These are phyloP conservation scores for Agonum fuliginosum DNA, from an alignment of 2,888 invertebrate species.

Conservation along the genomic window DNA sequence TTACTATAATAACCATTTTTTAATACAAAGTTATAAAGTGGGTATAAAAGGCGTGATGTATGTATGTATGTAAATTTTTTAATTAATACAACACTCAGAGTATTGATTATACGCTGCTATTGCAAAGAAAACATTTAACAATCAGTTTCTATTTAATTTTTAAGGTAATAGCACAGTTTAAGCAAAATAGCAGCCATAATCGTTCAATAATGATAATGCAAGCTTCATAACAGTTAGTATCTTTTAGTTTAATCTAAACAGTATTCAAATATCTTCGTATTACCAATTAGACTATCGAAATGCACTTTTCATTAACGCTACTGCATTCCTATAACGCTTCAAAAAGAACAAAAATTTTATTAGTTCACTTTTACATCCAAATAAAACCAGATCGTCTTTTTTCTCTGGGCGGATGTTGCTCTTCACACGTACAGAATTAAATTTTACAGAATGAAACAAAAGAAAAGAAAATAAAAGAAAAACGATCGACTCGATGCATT, in stretches of 20 bases:
- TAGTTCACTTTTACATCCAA: conserved; percentile 46
- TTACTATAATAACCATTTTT: too few relatives aligned
- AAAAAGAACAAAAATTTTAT: conserved; percentile 36
- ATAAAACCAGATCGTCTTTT: conserved; percentile 31
- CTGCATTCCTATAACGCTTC: background rate
- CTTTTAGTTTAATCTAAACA: conserved; percentile 8
- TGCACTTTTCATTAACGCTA: conserved; percentile 29
- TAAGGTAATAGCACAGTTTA: too few relatives aligned
- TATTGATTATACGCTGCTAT: too few relatives aligned
- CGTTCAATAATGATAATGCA: too few relatives aligned
- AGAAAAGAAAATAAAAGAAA: conserved; percentile 40
- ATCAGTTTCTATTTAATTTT: too few relatives aligned
- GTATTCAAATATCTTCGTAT: conserved; percentile 12
- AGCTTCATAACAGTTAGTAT: conserved; percentile 12
- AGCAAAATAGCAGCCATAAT: too few relatives aligned
- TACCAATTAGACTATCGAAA: conserved; percentile 11
- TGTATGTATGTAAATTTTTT: too few relatives aligned
- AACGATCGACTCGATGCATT: conserved; percentile 51
- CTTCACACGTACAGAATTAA: conserved; percentile 54
- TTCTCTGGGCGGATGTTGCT: conserved; percentile 50
- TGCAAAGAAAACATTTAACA: too few relatives aligned
- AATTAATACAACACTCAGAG: too few relatives aligned
- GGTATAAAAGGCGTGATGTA: too few relatives aligned
- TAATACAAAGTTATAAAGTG: too few relatives aligned
- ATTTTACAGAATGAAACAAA: conserved; percentile 53